phyloP scores from a whole-genome alignment of 2,888 invertebrate genomes.

The Meiosimyza decipiens region DNA sequence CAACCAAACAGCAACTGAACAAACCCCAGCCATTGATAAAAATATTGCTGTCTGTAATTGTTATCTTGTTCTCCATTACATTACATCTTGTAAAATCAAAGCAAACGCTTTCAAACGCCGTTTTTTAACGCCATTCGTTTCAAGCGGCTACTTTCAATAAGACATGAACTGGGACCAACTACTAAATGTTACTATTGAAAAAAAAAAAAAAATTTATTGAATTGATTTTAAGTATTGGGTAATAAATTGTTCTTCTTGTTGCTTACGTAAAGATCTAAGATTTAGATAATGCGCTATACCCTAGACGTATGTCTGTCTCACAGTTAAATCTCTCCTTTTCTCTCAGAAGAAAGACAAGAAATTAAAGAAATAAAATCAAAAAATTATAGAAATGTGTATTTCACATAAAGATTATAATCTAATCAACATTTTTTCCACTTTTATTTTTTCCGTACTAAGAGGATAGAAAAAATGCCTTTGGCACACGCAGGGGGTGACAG shows the following conservation, averaged over 20 bases:
- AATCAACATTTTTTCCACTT: conserved; percentile 49
- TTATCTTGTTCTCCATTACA: conserved; percentile 20
- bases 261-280: too few species aligned
- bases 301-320: too few species aligned
- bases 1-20: conserved; percentile 15
- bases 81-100: conserved; percentile 26
- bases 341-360: neutral
- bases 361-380: conserved; percentile 28
- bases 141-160: too few species aligned
- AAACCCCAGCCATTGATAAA: conserved; percentile 22
- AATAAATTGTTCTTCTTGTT: conserved; percentile 16
- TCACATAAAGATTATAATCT: conserved; percentile 64
- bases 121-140: too few species aligned
- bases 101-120: conserved; percentile 2
- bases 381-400: conserved; percentile 54
- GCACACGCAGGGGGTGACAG: conserved; percentile 59
- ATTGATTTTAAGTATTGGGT: conserved; percentile 31
- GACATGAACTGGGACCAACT: neutral
- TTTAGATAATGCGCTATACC: too few species aligned
- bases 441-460: neutral
- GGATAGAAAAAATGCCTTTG: conserved; percentile 46
- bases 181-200: neutral
- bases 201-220: conserved; percentile 21
- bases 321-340: too few species aligned
- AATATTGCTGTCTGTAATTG: neutral